phyloP scores from a whole-genome alignment of 1,140 invertebrate species.

The Sitobion miscanthi region DNA sequence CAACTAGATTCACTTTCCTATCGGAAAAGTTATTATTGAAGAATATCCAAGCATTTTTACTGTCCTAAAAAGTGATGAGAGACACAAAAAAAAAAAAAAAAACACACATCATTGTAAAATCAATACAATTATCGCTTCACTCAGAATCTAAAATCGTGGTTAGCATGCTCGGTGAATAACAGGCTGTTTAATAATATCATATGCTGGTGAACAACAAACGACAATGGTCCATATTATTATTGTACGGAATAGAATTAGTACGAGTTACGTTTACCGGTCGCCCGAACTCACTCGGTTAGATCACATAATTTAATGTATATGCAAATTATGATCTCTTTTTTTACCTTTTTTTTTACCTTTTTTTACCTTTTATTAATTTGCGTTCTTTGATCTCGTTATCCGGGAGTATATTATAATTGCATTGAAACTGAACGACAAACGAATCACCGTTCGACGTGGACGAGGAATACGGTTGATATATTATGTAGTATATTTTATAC shows the following conservation, averaged over 20 bases:
- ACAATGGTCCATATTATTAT: background rate
- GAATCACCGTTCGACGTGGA: background rate
- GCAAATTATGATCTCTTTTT: background rate
- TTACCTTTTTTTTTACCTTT: background rate
- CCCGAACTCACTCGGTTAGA: background rate
- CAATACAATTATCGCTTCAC: no score
- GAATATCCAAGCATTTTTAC: no score
- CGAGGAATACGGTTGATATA: background rate
- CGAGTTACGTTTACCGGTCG: background rate
- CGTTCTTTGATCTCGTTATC: background rate
- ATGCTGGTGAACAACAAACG: background rate
- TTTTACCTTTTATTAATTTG: background rate
- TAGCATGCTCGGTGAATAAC: no score
- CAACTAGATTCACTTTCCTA: no score
- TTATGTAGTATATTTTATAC: background rate
- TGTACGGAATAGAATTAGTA: background rate
- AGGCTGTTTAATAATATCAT: background rate
- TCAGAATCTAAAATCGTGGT: no score
- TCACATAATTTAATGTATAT: background rate
- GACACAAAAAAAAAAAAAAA: no score
- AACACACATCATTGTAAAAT: no score
- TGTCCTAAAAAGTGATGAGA: no score
- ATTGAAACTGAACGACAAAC: background rate
- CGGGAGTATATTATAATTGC: background rate
- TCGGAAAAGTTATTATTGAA: no score